A percentile compares a stretch with the other conserved stretches of the same genome.
Conservation (phyloP, 37 sponge, comb jelly and placozoan genomes). For the Bolinopsis microptera region DNA sequence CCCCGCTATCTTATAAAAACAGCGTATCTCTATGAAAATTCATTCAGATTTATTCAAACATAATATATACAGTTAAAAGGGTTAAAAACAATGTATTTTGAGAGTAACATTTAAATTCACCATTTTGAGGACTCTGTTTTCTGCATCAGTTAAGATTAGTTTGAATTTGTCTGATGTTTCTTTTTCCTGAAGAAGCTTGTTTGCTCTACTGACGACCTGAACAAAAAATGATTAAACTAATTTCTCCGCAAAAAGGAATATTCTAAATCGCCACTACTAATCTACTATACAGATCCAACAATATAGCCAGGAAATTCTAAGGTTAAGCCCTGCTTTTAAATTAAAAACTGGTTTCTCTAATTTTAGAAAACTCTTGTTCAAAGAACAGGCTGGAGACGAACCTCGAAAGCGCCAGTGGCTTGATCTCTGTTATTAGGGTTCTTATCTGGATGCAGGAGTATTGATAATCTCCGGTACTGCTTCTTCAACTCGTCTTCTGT, state of each 20-base stretch:
- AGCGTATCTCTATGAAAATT: too few species aligned
- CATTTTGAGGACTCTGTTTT: conserved; percentile 62
- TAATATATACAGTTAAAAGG: background rate
- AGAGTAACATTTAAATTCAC: background rate
- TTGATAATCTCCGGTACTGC: conserved; percentile 85
- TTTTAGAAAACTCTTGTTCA: too few species aligned
- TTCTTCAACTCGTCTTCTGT: conserved; percentile 77
- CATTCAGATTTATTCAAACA: too few species aligned
- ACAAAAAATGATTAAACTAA: background rate
- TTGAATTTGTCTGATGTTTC: conserved; percentile 75
- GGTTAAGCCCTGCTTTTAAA: too few species aligned
- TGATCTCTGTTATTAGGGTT: conserved; percentile 83
- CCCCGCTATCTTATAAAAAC: background rate
- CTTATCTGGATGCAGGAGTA: conserved; percentile 98
- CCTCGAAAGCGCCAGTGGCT: conserved; percentile 93
- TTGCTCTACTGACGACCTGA: conserved; percentile 80
- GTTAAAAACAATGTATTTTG: background rate
- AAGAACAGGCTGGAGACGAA: too few species aligned
- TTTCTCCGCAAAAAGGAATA: too few species aligned
- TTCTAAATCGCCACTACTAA: too few species aligned
- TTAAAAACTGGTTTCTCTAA: too few species aligned
- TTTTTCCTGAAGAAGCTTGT: conserved; percentile 81
- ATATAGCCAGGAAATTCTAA: too few species aligned
- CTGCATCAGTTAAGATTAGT: conserved; percentile 77
- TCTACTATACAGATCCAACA: too few species aligned